A percentile compares a stretch with the other conserved stretches of the same genome.
phyloP scores from a whole-genome alignment of 53 echinoderm and acorn worm species.

The Pentamera pediparva region DNA sequence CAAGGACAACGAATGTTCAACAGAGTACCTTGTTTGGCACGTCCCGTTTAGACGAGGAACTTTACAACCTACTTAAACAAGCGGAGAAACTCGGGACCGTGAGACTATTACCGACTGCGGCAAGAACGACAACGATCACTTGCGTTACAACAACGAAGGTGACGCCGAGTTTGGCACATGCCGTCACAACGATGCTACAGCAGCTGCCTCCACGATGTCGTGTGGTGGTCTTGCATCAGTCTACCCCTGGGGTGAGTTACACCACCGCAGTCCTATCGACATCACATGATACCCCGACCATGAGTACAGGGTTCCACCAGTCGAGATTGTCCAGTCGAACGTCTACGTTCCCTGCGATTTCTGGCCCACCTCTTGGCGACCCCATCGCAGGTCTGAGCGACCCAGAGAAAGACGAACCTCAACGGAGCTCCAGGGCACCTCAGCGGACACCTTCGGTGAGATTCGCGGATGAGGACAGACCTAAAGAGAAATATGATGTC shows the following conservation, averaged over 20 bases:
- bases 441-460: neutral
- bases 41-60: conserved; percentile 4
- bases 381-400: neutral
- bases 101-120: too few relatives aligned
- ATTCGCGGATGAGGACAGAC: conserved; percentile 5
- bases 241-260: neutral
- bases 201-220: conserved; percentile 6
- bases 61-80: neutral
- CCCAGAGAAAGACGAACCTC: neutral
- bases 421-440: too few relatives aligned
- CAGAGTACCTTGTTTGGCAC: neutral
- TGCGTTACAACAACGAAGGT: neutral
- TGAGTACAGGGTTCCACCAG: conserved; percentile 23
- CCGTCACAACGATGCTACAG: conserved; percentile 4
- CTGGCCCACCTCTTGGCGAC: neutral
- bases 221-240: conserved; percentile 11
- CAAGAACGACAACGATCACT: neutral
- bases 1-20: neutral
- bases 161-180: neutral
- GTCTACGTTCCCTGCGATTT: neutral
- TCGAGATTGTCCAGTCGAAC: neutral
- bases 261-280: conserved; percentile 25
- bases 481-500: too few relatives aligned
- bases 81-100: conserved; percentile 1
- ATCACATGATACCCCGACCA: conserved; percentile 1